Evolutionary conservation across 92 coral and sea anemone species (phyloP), one percentile per base, ranked within the genome.

Genomic region (Actinernus sp.): DNA sequence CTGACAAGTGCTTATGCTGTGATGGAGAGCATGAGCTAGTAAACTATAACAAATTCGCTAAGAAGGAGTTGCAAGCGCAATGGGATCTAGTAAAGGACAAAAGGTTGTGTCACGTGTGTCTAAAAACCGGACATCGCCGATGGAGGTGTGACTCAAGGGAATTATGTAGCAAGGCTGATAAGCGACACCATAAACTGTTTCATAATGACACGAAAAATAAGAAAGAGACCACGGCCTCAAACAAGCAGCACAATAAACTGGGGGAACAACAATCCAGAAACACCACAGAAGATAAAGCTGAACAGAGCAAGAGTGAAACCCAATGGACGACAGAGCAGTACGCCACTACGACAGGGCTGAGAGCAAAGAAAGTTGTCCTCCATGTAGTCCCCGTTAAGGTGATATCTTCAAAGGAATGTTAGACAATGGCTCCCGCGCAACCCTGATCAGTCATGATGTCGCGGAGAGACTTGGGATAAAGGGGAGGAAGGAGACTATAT

Each of bases 311-410:
- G 12, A 12, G 19, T 40, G 8, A 51, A 14, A 54, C 26, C 37
- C 46, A 26, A 18, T 54, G 65, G 61, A 60, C 41, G 49, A 63
- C 85, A 13, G 72, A 63, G 20, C 80, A 76, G 48, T 68, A 69
- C 40, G 56, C 90, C 3, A 76, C 66, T 18, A 45, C 20, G 22
- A 78, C 74, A 22, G 52, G 59, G 26, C 31, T 14, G 49, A 48
- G 58, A 39, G 40, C 9, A 14, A 32, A 10, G 6, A 76, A 24
- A 4, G 65, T 70, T 17, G 73, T 84, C 29, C 71, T 84, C 22
- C 90, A 84, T 31, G 79, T 69, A 29, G 71, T 84, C 26, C 85
- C 84, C 4, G 73, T 83, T 31, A 68, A 68, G 33, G 34, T 83
- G 52, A 25, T 31, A 8, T 55, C 81, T 10, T 27, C 68, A 1